A percentile compares a stretch with the other conserved stretches of the same genome.
Evolutionary conservation across 2,797 vertebrate genomes (phyloP).

Genomic region (Phrynocephalus forsythii): DNA sequence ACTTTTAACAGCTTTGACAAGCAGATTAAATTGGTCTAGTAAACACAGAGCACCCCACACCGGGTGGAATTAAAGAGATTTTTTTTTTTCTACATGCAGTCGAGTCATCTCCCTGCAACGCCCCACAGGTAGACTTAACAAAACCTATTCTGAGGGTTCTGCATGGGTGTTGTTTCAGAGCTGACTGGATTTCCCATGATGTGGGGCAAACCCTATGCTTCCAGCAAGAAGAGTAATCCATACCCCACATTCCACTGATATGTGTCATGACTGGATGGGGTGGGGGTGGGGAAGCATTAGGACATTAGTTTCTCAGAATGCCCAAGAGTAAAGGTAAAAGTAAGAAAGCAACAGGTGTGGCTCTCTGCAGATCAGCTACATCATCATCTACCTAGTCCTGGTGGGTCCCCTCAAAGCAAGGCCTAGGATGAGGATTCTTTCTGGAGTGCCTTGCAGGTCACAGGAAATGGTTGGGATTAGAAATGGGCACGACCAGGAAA

Average conservation of each 20-base stretch:
- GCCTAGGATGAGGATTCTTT: neutral
- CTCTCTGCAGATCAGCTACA: neutral
- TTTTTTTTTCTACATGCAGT: slow-evolving; percentile 41
- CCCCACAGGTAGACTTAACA: neutral
- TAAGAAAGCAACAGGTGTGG: no score
- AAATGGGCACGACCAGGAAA: no score
- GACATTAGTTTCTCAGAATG: neutral
- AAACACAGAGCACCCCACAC: slow-evolving; percentile 10
- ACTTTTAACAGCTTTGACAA: slow-evolving; percentile 53
- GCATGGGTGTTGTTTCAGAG: slow-evolving; percentile 14
- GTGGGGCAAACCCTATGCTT: neutral
- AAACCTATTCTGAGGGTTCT: neutral
- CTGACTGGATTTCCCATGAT: neutral
- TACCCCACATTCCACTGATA: neutral
- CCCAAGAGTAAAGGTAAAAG: neutral
- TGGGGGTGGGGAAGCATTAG: neutral
- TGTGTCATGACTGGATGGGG: no score
- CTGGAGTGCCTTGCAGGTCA: neutral
- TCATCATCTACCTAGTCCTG: neutral
- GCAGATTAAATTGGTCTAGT: slow-evolving; percentile 53
- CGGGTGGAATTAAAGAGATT: slow-evolving; percentile 31
- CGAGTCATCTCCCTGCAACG: neutral
- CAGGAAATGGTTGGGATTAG: no score
- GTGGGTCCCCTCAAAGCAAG: neutral
- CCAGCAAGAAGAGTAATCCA: neutral